Base-by-base conservation (phyloP, 2,113 vertebrate genomes). In the Garra rufa region DNA sequence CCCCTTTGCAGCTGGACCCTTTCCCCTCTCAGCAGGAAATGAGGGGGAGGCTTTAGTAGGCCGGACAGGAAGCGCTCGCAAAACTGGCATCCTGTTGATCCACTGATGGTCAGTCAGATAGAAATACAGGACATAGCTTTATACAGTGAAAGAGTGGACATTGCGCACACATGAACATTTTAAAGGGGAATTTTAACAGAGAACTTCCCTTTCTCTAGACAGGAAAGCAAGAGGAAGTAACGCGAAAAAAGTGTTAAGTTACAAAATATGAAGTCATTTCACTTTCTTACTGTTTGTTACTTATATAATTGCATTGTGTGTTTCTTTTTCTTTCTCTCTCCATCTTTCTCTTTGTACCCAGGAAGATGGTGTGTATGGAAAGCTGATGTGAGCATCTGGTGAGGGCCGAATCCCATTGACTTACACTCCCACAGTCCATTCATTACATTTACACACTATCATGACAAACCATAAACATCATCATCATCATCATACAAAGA, bases 371-470 rank as follows among this genome's bases (percentile, higher is more conserved):
- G 91, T 74, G 57, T 34, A 91, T 88, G 89, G 91, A 93, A 93
- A 92, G 92, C 93, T 95, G 93, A 95, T 94, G 90, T 95, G 92
- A 93, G 90, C 91, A 92, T 90, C 91, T 92, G 93, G 93, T 94
- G 90, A 93, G 92, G 82, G 14, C 9, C 38, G 24, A 19, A 63
- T 86, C 63, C 41, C 21, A 63, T 65, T 50, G 21, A 76, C 17
- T 50, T 57, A 8, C 2, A 38, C 74, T 55, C 74, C 46, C 28
- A 10, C 7, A 50, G 5, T 52, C 6, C n/a, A 17, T 61, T 38
- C 6, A 46, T 65, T 67, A 67, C 28, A 67, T 50, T 28, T 34
- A 67, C 57, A 44, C 4, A 6, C 1, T 13, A 38, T 43, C 73
- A 55, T 55, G 50, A 9, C 19, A 55, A 21, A 55, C 21, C 19